A percentile compares a stretch with the other conserved stretches of the same genome.
These are phyloP conservation scores for Frankliniella fusca DNA, from an alignment of 2,888 invertebrate genomes.

Conservation along the genomic window DNA sequence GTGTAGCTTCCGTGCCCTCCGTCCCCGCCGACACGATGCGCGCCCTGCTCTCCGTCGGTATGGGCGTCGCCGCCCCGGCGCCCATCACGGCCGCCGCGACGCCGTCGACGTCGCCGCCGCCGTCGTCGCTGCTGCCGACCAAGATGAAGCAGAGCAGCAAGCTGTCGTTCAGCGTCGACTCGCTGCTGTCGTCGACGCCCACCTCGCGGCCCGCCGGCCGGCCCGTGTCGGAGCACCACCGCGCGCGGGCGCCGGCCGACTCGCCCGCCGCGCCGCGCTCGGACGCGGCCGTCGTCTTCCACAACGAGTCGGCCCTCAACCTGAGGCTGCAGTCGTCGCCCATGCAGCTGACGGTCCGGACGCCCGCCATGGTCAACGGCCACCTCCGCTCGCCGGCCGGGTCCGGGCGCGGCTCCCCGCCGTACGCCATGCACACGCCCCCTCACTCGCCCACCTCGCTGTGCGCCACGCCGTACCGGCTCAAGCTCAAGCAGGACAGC, in stretches of 20 bases:
- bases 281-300: conserved; percentile 12
- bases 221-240: neutral
- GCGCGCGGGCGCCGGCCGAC: neutral
- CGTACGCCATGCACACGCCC: conserved; percentile 12
- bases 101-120: conserved; percentile 15
- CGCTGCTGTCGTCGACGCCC: conserved; percentile 1
- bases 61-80: conserved; percentile 13
- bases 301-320: conserved; percentile 23
- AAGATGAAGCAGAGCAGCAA: conserved; percentile 24
- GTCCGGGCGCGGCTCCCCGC: neutral
- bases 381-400: neutral
- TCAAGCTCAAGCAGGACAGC: conserved; percentile 9
- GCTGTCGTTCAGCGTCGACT: conserved; percentile 16
- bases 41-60: conserved; percentile 13
- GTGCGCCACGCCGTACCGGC: neutral
- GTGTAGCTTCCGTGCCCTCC: neutral
- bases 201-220: neutral
- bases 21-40: conserved; percentile 14
- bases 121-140: neutral
- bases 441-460: conserved; percentile 1
- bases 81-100: conserved; percentile 19
- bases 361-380: conserved; percentile 20
- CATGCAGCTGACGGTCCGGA: conserved; percentile 11
- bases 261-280: neutral
- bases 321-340: conserved; percentile 17